These are phyloP conservation scores for Phacellophora camtschatica DNA, from an alignment of 30 jellyfish, hydroid and myxozoan species.

Conservation along the genomic window DNA sequence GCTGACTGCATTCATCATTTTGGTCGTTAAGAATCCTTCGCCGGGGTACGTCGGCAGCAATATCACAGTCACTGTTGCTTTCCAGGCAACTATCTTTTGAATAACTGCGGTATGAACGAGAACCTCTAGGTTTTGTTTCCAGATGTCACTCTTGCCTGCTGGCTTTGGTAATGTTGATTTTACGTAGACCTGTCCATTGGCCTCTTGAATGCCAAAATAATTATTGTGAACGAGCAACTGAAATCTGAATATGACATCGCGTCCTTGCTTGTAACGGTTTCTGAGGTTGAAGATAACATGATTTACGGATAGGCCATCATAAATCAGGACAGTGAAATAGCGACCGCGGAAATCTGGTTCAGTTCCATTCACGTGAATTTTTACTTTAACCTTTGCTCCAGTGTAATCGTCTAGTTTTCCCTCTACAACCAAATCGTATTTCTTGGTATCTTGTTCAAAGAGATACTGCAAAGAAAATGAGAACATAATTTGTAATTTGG, in stretches of 20 bases:
- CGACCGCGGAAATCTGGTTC: slow-evolving; percentile 44
- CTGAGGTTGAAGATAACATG: slow-evolving; percentile 65
- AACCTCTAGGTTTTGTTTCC: slow-evolving; percentile 49
- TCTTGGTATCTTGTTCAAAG: slow-evolving; percentile 16
- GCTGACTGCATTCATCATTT: slow-evolving; percentile 60
- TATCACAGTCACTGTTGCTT: slow-evolving; percentile 44
- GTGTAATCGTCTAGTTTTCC: slow-evolving; percentile 67
- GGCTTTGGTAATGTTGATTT: slow-evolving; percentile 29
- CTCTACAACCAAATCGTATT: slow-evolving; percentile 58
- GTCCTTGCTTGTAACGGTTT: slow-evolving; percentile 54
- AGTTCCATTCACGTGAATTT: slow-evolving; percentile 53
- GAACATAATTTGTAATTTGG: not conserved
- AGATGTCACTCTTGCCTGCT: not conserved
- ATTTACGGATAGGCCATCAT: slow-evolving; percentile 38
- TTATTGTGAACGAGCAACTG: slow-evolving; percentile 12
- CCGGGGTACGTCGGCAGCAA: slow-evolving; percentile 86
- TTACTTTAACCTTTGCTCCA: slow-evolving; percentile 50
- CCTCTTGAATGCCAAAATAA: slow-evolving; percentile 51
- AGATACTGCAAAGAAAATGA: slow-evolving; percentile 30
- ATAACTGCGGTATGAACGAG: slow-evolving; percentile 38
- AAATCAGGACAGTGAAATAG: slow-evolving; percentile 63
- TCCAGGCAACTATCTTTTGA: slow-evolving; percentile 20
- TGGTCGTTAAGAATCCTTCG: slow-evolving; percentile 64
- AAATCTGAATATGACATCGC: slow-evolving; percentile 16
- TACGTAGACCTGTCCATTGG: slow-evolving; percentile 38